Conservation (phyloP, 92 coral and sea anemone species). For the Paragorgia papillata region DNA sequence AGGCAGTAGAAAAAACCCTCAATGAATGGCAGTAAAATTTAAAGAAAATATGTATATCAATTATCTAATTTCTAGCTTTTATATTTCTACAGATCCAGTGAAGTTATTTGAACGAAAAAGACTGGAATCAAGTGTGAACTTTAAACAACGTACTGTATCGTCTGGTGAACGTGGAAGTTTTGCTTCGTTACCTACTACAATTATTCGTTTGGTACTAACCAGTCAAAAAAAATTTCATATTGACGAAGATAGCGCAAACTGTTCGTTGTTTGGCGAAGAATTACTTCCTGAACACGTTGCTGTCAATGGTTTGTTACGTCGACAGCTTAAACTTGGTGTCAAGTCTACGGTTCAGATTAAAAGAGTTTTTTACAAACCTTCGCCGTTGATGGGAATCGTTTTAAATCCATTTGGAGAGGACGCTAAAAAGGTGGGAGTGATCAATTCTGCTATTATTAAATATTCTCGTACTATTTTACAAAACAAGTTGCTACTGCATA, state of each 20-base stretch:
- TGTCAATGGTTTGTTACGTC: conserved; percentile 53
- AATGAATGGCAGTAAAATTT: too few relatives aligned
- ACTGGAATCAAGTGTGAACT: conserved; percentile 19
- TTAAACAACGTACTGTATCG: conserved; percentile 30
- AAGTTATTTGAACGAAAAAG: conserved; percentile 38
- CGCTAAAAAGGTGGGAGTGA: conserved; percentile 54
- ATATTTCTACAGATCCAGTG: conserved; percentile 23
- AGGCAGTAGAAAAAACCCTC: too few relatives aligned
- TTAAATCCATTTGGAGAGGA: conserved; percentile 68
- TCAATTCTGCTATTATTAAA: not conserved
- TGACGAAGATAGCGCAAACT: not conserved
- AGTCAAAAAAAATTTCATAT: conserved; percentile 9
- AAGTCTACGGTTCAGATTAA: conserved; percentile 61
- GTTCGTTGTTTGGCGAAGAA: conserved; percentile 23
- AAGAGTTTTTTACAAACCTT: conserved; percentile 55
- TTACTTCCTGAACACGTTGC: conserved; percentile 67
- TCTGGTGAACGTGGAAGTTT: conserved; percentile 19
- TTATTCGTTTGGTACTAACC: conserved; percentile 31
- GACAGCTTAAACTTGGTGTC: conserved; percentile 64
- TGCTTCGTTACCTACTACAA: conserved; percentile 28
- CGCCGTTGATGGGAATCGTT: conserved; percentile 72
- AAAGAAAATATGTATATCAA: too few relatives aligned
- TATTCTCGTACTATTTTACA: not conserved
- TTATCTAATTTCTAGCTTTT: too few relatives aligned
- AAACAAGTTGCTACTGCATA: too few relatives aligned